Evolutionary conservation across 1,140 invertebrate genomes (phyloP), one percentile per base, ranked within the genome.

Genomic region (Brachionus asplanchnoidis): DNA sequence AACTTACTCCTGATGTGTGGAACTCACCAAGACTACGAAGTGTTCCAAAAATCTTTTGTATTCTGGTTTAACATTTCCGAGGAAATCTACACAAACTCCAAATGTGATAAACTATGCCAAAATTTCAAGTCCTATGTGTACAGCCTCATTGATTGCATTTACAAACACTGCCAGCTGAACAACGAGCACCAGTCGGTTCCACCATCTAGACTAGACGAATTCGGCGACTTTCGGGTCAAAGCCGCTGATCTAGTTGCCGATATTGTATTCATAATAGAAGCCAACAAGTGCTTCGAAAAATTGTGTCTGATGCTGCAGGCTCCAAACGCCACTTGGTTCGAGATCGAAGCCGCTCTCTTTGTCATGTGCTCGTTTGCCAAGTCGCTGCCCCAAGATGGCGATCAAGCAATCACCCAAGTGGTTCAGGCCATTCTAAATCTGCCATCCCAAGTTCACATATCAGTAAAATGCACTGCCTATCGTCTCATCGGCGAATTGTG

Each of bases 51-150:
- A 85, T 97, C 96, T 3, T 99, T 99, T 88, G 95, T 96, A 89
- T 92, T 99, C 75, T 99, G 97, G 97, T 98, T 97, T 90, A 92
- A 95, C 44, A 89, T 99, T 53, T 97, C 96, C 11, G 97, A 99
- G 91, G 93, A 95, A 86, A 89, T 99, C 0, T 98, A 97, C 88
- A 93, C 95, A 86, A 93, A 93, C 86, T 94, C 97, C 87, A 93
- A 92, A 85, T 82, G 53, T 60, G 93, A 95, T 85, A 91, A 92
- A 0, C 87, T 97, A 1, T 95, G 94, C 28, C 91, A 91, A 53
- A 88, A 94, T 42, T 98, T 98, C 88, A 93, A 93, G 87, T 95
- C 95, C 0, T 95, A 97, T 88, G 93, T 98, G 85, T 95, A 97
- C 89, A 92, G 95, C 86, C 89, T 98, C 17, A 94, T 98, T 20